Percentiles rank a stretch among this genome's conserved stretches.
Evolutionary conservation across 1,140 invertebrate species (phyloP).

Genomic region (Listronotus bonariensis): DNA sequence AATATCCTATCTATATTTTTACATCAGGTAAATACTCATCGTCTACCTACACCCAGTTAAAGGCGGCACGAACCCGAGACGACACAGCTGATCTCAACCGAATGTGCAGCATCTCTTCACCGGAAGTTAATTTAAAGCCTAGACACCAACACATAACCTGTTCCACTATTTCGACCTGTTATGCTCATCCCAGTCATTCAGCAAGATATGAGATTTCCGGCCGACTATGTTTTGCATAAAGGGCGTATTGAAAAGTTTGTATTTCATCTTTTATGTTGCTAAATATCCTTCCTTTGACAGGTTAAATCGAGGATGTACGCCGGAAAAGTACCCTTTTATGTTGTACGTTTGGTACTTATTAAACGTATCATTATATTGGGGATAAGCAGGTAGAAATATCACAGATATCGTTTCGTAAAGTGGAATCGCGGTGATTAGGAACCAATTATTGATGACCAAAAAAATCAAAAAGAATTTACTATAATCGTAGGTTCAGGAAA

Average conservation of each 20-base stretch:
- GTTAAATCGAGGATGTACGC: constrained; percentile 8
- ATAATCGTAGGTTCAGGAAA: too few relatives aligned
- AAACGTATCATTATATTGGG: too few relatives aligned
- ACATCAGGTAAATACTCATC: constrained; percentile 15
- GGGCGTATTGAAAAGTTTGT: constrained; percentile 5
- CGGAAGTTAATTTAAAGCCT: constrained; percentile 19
- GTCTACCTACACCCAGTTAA: constrained; percentile 18
- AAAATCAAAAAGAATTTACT: too few relatives aligned
- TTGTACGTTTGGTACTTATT: background rate
- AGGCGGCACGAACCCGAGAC: constrained; percentile 23
- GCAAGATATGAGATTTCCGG: constrained; percentile 27
- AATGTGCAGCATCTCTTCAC: constrained; percentile 16
- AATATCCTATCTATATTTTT: constrained; percentile 3
- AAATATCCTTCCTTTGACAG: constrained; percentile 5
- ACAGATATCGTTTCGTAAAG: too few relatives aligned
- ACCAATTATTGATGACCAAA: too few relatives aligned
- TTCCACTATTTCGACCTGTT: constrained; percentile 23
- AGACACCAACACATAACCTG: constrained; percentile 35
- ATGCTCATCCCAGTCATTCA: constrained; percentile 22
- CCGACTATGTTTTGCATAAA: constrained; percentile 18
- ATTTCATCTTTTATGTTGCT: constrained; percentile 10
- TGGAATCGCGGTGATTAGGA: too few relatives aligned
- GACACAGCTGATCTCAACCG: constrained; percentile 22
- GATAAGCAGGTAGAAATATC: too few relatives aligned
- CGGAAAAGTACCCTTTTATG: constrained; percentile 12